Evolutionary conservation across 2,797 vertebrate species (phyloP).

Genomic region (Acanthis flammea): DNA sequence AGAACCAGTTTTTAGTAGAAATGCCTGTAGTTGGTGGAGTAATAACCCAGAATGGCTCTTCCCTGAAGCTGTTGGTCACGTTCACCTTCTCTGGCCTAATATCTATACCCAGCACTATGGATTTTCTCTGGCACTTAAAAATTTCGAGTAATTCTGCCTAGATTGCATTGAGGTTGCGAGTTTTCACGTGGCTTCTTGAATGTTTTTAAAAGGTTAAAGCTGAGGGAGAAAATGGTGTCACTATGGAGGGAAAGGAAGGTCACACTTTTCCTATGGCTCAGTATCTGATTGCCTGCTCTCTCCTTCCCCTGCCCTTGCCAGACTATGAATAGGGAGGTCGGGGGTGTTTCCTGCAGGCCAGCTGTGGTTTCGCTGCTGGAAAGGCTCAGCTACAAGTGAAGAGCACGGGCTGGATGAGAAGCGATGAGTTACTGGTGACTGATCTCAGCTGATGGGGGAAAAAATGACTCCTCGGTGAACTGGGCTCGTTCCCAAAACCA

Average conservation of each 20-base stretch:
- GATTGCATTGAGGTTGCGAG: background rate
- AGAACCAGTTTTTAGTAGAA: background rate
- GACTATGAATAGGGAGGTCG: background rate
- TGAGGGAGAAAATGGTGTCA: background rate
- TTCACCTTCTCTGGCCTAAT: background rate
- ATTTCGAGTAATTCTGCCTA: background rate
- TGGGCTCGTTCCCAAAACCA: background rate
- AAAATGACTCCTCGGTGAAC: background rate
- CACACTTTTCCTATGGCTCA: background rate
- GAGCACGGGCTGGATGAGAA: background rate
- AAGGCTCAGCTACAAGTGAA: background rate
- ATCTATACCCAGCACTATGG: accelerated
- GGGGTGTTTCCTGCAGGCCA: conserved; percentile 26
- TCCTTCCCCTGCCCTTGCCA: conserved; percentile 14
- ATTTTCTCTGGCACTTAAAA: background rate
- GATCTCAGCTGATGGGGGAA: conserved; percentile 21
- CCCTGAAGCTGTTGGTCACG: accelerated
- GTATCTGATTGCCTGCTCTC: background rate
- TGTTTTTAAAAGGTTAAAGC: background rate
- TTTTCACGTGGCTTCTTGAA: background rate
- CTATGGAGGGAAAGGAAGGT: background rate
- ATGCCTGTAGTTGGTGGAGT: background rate
- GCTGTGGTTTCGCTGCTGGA: background rate
- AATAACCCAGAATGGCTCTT: background rate
- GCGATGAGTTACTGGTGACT: background rate